Evolutionary conservation across 2,888 invertebrate species (phyloP).

Genomic region (Drosophila mimica): DNA sequence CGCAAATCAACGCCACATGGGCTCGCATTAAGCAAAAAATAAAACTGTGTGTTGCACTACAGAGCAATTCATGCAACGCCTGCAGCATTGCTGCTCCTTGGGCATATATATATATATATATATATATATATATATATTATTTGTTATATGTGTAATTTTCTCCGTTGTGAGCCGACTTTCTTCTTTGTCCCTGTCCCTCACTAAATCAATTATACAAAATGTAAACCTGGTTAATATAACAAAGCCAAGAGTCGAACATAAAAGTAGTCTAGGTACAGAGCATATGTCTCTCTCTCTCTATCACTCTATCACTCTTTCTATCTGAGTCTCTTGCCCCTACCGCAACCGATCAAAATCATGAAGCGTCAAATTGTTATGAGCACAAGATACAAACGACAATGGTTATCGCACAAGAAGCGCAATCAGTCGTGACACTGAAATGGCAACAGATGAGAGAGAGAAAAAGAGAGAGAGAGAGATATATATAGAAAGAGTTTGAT

Average conservation of each 20-base stretch:
- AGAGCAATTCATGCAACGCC: constrained; percentile 28
- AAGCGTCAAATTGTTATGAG: constrained; percentile 81
- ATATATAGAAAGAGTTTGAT: constrained; percentile 2
- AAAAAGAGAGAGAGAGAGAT: constrained; percentile 5
- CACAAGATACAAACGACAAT: constrained; percentile 68
- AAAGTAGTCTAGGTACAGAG: constrained; percentile 6
- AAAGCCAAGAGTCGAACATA: constrained; percentile 3
- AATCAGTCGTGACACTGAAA: constrained; percentile 70
- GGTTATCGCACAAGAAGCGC: constrained; percentile 71
- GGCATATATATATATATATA: neutral
- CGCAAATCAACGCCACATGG: constrained; percentile 69
- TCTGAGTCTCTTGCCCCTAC: neutral
- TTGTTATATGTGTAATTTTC: constrained; percentile 22
- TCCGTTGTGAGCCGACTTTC: constrained; percentile 39
- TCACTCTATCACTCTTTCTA: neutral
- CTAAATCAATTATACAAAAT: constrained; percentile 76
- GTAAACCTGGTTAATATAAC: constrained; percentile 39
- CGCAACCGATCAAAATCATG: constrained; percentile 67
- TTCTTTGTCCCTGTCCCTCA: constrained; percentile 39
- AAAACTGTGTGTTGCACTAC: constrained; percentile 30
- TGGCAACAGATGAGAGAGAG: constrained; percentile 2
- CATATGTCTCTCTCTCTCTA: constrained; percentile 16
- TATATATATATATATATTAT: neutral
- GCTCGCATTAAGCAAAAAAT: constrained; percentile 16
- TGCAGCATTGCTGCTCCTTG: constrained; percentile 24